Evolutionary conservation across 92 coral and sea anemone genomes (phyloP).

Genomic region (Heliopora coerulea): DNA sequence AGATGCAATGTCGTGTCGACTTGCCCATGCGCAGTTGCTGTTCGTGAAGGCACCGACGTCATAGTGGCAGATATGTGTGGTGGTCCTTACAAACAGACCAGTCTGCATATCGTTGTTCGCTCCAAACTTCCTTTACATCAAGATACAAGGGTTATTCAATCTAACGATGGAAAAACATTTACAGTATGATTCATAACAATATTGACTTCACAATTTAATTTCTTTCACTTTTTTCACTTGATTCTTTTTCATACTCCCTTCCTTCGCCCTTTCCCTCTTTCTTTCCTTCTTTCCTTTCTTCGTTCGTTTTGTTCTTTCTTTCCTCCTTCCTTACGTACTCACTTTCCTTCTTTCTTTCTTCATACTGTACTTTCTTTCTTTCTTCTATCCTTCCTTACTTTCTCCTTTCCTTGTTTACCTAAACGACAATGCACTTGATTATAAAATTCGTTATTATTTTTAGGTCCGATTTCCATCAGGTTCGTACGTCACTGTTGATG

Average conservation of each 20-base stretch:
- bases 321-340: not conserved
- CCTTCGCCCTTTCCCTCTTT: not conserved
- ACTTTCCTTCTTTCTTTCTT: constrained; percentile 1
- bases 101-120: constrained; percentile 65
- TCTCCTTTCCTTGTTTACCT: not conserved
- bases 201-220: no score
- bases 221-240: not conserved
- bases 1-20: constrained; percentile 56
- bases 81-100: constrained; percentile 67
- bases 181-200: not conserved
- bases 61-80: constrained; percentile 85
- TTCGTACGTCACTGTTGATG: constrained; percentile 65
- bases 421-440: no score
- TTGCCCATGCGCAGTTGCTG: constrained; percentile 84
- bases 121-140: constrained; percentile 66
- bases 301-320: not conserved
- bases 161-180: constrained; percentile 44
- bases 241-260: not conserved
- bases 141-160: constrained; percentile 68
- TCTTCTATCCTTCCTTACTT: not conserved
- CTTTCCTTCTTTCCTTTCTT: not conserved
- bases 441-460: not conserved
- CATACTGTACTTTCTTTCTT: not conserved
- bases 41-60: constrained; percentile 74
- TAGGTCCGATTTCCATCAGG: constrained; percentile 88